Evolutionary conservation across 1,140 invertebrate species (phyloP).

Genomic region (Latrodectus geometricus): DNA sequence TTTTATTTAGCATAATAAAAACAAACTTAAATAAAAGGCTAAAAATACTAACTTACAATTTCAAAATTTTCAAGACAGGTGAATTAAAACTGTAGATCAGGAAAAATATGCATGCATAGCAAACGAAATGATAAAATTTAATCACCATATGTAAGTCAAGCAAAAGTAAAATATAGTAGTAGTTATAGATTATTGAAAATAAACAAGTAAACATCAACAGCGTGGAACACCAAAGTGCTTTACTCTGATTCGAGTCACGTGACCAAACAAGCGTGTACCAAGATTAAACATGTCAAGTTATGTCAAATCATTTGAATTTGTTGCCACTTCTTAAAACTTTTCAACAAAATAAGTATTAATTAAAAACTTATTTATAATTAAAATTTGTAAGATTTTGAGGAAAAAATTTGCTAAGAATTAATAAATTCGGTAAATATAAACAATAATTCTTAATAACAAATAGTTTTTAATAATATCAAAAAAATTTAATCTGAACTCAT

Average conservation of each 20-base stretch:
- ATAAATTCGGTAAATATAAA: not conserved
- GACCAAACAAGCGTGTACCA: slow-evolving; percentile 4
- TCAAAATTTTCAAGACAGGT: too few relatives aligned
- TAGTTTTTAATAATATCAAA: not conserved
- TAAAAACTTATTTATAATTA: not conserved
- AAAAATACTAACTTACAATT: too few relatives aligned
- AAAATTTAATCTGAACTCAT: not conserved
- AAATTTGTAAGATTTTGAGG: not conserved
- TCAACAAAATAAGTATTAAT: not conserved
- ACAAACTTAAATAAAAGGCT: too few relatives aligned
- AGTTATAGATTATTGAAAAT: not conserved
- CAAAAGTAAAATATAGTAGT: not conserved
- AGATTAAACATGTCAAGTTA: not conserved
- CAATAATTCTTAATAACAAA: not conserved
- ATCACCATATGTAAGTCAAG: not conserved
- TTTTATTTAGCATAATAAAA: too few relatives aligned
- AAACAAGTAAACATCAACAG: not conserved
- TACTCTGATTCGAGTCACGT: not conserved
- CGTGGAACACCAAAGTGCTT: not conserved
- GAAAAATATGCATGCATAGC: not conserved
- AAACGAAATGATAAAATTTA: not conserved
- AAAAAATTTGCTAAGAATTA: not conserved
- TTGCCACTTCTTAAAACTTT: not conserved
- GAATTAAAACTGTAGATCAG: not conserved
- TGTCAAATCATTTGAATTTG: not conserved